Percentiles rank a stretch among this genome's conserved stretches.
phyloP scores from a whole-genome alignment of 2,888 invertebrate genomes.

The Troilus luridus region DNA sequence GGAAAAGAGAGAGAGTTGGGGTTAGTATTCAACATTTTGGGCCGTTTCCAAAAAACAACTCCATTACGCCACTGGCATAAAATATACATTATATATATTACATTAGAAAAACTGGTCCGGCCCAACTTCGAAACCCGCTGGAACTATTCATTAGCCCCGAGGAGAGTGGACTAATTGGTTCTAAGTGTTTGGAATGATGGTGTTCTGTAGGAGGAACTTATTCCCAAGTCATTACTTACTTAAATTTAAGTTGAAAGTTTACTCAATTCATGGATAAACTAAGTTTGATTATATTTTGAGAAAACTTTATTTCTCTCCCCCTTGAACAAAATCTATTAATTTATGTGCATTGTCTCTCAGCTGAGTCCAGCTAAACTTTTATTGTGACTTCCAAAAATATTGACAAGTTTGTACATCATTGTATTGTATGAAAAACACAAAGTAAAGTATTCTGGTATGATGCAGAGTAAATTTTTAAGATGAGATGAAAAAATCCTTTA shows the following conservation, averaged over 20 bases:
- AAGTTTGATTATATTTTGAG: conserved; percentile 31
- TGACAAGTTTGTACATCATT: neutral
- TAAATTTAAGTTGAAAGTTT: conserved; percentile 35
- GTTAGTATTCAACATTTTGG: conserved; percentile 26
- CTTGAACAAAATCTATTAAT: conserved; percentile 8
- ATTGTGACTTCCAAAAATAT: neutral
- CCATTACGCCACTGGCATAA: conserved; percentile 9
- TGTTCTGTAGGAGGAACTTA: conserved; percentile 31
- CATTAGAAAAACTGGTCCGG: conserved; percentile 27
- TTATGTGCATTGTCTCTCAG: neutral
- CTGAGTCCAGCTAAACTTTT: neutral
- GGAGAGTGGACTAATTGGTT: conserved; percentile 9
- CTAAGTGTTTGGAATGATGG: conserved; percentile 24
- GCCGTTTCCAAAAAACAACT: conserved; percentile 40
- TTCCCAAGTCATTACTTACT: conserved; percentile 31
- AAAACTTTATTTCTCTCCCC: neutral
- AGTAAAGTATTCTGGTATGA: too few relatives aligned
- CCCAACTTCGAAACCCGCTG: neutral
- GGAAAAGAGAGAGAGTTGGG: neutral
- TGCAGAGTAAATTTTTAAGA: too few relatives aligned
- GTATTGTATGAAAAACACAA: too few relatives aligned
- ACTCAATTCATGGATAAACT: conserved; percentile 27
- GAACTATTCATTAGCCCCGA: conserved; percentile 26
- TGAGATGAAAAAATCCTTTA: too few relatives aligned
- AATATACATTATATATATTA: conserved; percentile 38